Evolutionary conservation across 2,888 invertebrate species (phyloP), one percentile per base, ranked within the genome.

Genomic region (Acronicta leporina): DNA sequence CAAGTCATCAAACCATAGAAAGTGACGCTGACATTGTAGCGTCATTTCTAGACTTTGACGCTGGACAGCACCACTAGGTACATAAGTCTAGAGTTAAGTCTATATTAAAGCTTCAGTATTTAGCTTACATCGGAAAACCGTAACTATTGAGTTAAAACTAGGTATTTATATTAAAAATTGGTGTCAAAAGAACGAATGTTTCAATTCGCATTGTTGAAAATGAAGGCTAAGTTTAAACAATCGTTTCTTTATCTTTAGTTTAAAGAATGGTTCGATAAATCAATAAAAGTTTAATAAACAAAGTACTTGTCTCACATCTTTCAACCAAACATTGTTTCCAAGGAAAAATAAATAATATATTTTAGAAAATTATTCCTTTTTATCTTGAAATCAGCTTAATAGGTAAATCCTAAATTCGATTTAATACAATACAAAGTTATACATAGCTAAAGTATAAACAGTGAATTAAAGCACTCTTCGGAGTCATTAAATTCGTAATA

Each of bases 91-190:
- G 13, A 64, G 71, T 85, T 87, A 85, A 82, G 75, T 80, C 86
- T 90, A 90, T 83, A 86, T 92, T 92, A 92, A 92, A 92, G 92
- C 92, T 92, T 85, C 79, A 85, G 80, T 85, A 81, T 82, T 84
- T 87, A 81, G 86, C 83, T 88, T 84, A 88, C 68, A 81, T 73
- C 86, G 89, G 92, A 92, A 92, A 90, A 92, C 90, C 67, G 79
- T 72, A 80, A 75, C 46, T 66, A 79, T 82, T 44, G 20, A 9
- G 55, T 46, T 58, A 59, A 15, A 13, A 51, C 42, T 68, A 74
- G 41, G 13, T 64, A 25, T 9, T 43, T 50, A 45, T 53, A 56
- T 10, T 53, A 20, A 15, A 41, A 38, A 33, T 46, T 47, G 27
- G 47, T 47, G 33, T 20, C 20, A 60, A 41, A 41, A 57, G 42